A percentile compares a stretch with the other conserved stretches of the same genome.
These are phyloP conservation scores for Myrmecobius fasciatus DNA, from an alignment of 2,113 vertebrate genomes.

Conservation along the genomic window DNA sequence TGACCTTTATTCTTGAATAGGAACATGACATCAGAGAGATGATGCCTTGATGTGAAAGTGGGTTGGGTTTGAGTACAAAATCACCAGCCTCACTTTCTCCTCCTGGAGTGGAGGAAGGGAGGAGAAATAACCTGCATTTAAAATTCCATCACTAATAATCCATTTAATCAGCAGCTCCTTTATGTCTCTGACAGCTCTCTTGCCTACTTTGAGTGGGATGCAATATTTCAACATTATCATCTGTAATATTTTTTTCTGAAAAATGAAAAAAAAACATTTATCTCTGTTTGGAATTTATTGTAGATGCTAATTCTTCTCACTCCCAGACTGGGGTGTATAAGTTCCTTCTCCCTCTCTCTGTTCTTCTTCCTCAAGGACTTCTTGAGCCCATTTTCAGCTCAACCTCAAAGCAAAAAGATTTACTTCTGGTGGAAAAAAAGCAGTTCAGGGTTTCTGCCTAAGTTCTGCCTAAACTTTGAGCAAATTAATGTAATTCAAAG, in stretches of 20 bases:
- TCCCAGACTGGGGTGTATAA: slow-evolving; percentile 6
- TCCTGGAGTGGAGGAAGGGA: neutral
- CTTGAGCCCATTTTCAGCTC: slow-evolving; percentile 2
- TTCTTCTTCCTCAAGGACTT: slow-evolving; percentile 31
- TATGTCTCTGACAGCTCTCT: slow-evolving; percentile 40
- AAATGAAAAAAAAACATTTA: neutral
- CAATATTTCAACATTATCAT: neutral
- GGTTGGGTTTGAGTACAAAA: no score
- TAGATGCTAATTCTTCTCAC: slow-evolving; percentile 41
- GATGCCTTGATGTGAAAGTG: no score
- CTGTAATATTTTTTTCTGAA: slow-evolving; percentile 50
- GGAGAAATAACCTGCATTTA: neutral
- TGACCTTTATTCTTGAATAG: no score
- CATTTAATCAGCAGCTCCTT: slow-evolving; percentile 43
- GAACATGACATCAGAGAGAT: no score
- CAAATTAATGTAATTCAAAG: neutral
- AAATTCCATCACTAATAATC: slow-evolving; percentile 13
- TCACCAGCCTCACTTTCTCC: no score
- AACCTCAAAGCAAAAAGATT: slow-evolving; percentile 39
- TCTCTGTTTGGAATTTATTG: neutral
- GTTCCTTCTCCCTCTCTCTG: slow-evolving; percentile 34
- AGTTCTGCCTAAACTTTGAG: slow-evolving; percentile 18
- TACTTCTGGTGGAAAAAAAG: neutral
- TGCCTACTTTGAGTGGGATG: slow-evolving; percentile 39
- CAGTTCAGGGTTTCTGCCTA: slow-evolving; percentile 7